A percentile compares a stretch with the other conserved stretches of the same genome.
These are phyloP conservation scores for Acomys russatus DNA, from an alignment of 2,797 vertebrate genomes.

Conservation along the genomic window DNA sequence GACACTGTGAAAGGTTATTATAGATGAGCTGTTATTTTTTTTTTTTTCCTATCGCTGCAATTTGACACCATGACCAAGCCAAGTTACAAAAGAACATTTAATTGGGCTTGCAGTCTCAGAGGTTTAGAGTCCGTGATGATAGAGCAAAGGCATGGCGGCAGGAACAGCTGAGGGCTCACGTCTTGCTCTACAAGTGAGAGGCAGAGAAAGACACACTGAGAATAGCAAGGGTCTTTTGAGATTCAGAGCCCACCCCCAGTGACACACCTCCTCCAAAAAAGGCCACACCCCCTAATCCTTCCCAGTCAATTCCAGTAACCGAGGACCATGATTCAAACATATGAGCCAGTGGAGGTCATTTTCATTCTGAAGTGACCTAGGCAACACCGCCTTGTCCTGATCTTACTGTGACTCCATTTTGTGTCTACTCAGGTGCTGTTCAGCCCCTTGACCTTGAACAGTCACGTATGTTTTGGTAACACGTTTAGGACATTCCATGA, in stretches of 20 bases:
- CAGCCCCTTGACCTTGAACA: no score
- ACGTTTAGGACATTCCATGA: no score
- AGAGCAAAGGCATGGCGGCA: not conserved
- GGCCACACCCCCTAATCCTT: not conserved
- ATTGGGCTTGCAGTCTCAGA: not conserved
- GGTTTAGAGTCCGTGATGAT: not conserved
- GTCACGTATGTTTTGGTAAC: not conserved
- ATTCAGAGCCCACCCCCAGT: not conserved
- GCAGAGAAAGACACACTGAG: not conserved
- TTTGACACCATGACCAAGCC: not conserved
- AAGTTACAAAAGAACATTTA: not conserved
- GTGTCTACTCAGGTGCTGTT: not conserved
- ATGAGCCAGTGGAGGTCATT: not conserved
- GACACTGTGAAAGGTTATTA: not conserved
- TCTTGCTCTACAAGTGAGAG: not conserved
- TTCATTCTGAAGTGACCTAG: not conserved
- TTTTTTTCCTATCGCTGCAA: not conserved
- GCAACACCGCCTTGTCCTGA: not conserved
- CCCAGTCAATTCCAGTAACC: not conserved
- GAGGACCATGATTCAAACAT: not conserved
- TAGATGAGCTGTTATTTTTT: not conserved
- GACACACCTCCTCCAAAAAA: not conserved
- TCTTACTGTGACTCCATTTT: not conserved
- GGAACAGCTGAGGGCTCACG: not conserved
- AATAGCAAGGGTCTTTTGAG: not conserved